These are phyloP conservation scores for Cephus pygmeus DNA, from an alignment of 2,888 invertebrate species.

Conservation along the genomic window DNA sequence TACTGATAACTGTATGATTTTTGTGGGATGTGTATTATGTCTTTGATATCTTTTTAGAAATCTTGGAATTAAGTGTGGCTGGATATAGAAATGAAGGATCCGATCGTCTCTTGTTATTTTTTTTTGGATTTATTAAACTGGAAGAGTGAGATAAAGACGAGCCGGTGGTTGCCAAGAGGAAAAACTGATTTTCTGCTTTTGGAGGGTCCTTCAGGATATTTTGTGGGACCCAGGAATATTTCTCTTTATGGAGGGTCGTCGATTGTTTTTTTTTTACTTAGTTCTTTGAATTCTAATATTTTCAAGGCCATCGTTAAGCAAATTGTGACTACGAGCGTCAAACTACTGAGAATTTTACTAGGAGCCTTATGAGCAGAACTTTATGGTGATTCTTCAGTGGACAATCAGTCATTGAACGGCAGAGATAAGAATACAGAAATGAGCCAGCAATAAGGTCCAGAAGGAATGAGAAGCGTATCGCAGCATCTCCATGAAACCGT, in stretches of 20 bases:
- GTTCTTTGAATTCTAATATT: not conserved
- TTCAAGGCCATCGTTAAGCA: not conserved
- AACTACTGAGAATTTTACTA: not conserved
- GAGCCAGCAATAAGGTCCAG: not conserved
- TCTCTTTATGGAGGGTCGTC: not conserved
- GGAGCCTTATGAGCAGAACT: not conserved
- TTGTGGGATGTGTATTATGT: not conserved
- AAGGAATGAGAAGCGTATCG: not conserved
- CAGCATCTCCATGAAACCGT: conserved; percentile 29
- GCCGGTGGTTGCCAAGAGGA: not conserved
- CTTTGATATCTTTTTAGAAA: not conserved
- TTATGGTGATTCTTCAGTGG: not conserved
- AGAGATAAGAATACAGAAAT: not conserved
- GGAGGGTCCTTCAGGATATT: not conserved
- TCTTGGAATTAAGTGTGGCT: not conserved
- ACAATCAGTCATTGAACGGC: not conserved
- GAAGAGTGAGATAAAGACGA: not conserved
- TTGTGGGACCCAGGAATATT: not conserved
- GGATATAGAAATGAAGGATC: not conserved
- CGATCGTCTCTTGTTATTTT: not conserved
- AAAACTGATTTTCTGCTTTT: not conserved
- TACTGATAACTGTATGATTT: not conserved
- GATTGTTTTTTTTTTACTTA: not conserved
- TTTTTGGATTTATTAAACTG: not conserved
- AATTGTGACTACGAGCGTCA: not conserved